phyloP scores from a whole-genome alignment of 2,888 invertebrate species.

The Ectobius pallidus region DNA sequence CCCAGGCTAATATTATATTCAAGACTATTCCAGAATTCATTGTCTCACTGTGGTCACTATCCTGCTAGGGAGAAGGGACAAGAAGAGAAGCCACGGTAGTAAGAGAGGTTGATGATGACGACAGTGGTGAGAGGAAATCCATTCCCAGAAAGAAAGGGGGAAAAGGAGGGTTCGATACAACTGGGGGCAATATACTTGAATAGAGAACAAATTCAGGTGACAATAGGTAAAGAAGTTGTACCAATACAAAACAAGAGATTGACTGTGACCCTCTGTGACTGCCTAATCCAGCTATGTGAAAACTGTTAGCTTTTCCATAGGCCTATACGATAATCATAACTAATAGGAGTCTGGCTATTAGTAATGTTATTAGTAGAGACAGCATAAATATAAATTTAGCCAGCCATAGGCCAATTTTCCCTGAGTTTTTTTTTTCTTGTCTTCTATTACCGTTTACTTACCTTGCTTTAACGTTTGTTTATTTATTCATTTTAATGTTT shows the following conservation, averaged over 20 bases:
- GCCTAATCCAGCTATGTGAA: constrained; percentile 3
- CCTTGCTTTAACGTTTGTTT: neutral
- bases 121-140: neutral
- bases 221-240: constrained; percentile 15
- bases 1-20: no score
- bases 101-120: neutral
- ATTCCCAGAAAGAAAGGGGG: neutral
- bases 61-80: neutral
- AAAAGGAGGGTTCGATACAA: neutral
- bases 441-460: neutral
- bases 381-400: neutral
- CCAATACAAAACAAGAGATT: neutral
- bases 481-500: no score
- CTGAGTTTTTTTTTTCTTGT: no score
- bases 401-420: no score
- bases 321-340: neutral
- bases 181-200: neutral
- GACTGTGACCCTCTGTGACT: neutral
- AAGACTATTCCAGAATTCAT: no score
- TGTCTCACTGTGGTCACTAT: no score
- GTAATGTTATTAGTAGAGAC: neutral
- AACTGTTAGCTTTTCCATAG: neutral
- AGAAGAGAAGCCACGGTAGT: neutral
- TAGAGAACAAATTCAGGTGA: constrained; percentile 22
- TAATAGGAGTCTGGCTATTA: neutral